These are phyloP conservation scores for Sebastiscus tertius DNA, from an alignment of 2,797 vertebrate species.

Conservation along the genomic window DNA sequence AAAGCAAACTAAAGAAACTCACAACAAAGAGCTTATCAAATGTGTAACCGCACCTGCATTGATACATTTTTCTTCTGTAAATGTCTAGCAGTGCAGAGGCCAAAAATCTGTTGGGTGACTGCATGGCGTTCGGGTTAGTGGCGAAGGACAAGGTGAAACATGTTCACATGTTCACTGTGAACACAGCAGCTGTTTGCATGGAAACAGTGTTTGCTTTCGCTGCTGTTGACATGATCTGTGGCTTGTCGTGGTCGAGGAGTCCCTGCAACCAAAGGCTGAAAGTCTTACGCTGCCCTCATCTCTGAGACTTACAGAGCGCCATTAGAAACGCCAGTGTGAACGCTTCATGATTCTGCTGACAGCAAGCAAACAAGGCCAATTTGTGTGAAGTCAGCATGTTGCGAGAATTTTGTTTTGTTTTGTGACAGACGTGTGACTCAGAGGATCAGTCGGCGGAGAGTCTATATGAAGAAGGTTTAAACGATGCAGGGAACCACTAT, in stretches of 20 bases:
- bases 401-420: not conserved
- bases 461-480: not conserved
- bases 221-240: conserved; percentile 38
- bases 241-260: conserved; percentile 4
- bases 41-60: not conserved
- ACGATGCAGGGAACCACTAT: not conserved
- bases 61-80: not conserved
- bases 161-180: conserved; percentile 15
- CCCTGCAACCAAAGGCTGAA: not conserved
- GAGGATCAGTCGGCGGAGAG: not conserved
- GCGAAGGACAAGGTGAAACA: conserved; percentile 17
- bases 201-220: conserved; percentile 45
- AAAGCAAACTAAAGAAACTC: not conserved
- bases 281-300: not conserved
- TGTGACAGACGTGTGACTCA: not conserved
- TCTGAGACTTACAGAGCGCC: not conserved
- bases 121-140: not conserved
- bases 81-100: not conserved
- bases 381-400: conserved; percentile 33
- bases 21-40: not conserved
- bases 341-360: conserved; percentile 27
- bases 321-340: not conserved
- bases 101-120: not conserved
- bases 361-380: not conserved
- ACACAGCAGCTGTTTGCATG: conserved; percentile 40